phyloP scores from a whole-genome alignment of 2,888 invertebrate species.

The Lacanobia wlatinum region DNA sequence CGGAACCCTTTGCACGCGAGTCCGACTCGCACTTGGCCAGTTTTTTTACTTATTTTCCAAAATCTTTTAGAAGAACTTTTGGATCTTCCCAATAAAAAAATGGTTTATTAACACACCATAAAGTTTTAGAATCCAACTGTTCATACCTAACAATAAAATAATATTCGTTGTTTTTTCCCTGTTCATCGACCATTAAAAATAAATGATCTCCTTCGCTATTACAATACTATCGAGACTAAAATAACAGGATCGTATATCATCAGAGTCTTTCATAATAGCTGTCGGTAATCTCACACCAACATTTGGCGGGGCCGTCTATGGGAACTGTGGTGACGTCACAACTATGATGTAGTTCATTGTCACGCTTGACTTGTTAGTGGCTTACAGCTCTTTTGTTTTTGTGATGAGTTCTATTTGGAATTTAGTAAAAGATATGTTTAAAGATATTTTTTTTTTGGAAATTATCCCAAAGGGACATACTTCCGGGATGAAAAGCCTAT shows the following conservation, averaged over 20 bases:
- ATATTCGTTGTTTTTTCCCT: neutral
- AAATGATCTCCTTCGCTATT: constrained; percentile 13
- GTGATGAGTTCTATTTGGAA: neutral
- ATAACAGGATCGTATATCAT: constrained; percentile 52
- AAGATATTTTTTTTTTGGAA: no score
- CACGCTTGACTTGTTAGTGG: constrained; percentile 7
- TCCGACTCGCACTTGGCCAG: no score
- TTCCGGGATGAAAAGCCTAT: no score
- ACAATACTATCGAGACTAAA: constrained; percentile 19
- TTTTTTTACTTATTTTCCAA: no score
- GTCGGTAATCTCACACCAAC: constrained; percentile 48
- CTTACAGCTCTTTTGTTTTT: constrained; percentile 11
- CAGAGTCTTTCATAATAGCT: constrained; percentile 47
- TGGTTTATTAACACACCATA: constrained; percentile 1
- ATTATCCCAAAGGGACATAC: no score
- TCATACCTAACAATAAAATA: constrained; percentile 1
- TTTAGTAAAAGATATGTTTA: neutral
- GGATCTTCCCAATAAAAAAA: neutral
- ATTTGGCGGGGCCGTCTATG: constrained; percentile 40
- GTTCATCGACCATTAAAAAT: constrained; percentile 13
- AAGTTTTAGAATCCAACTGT: neutral
- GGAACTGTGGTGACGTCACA: constrained; percentile 49
- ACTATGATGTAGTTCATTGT: constrained; percentile 49
- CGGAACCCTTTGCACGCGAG: no score
- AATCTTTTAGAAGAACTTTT: neutral